Conservation (phyloP, 92 coral and sea anemone species). For the Epizoanthus ramosus region DNA sequence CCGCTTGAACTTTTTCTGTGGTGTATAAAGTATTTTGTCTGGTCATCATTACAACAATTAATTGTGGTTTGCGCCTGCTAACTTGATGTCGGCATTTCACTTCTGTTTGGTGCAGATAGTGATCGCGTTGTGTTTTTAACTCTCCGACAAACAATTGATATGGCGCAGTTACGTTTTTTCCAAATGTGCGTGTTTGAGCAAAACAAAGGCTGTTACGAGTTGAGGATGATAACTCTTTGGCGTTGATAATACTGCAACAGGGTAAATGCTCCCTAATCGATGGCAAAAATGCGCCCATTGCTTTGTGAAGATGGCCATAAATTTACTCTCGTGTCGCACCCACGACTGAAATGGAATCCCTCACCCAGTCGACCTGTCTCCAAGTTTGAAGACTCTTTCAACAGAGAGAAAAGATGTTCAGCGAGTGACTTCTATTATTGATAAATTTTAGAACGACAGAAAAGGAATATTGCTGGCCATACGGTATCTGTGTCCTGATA, state of each 20-base stretch:
- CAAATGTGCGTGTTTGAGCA: slow-evolving; percentile 8
- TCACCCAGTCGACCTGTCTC: slow-evolving; percentile 21
- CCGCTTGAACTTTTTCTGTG: background rate
- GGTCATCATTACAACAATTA: slow-evolving; percentile 1
- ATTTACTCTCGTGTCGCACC: slow-evolving; percentile 1
- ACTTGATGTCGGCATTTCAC: slow-evolving; percentile 31
- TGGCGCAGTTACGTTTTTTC: background rate
- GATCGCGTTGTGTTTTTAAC: slow-evolving; percentile 29
- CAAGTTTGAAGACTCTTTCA: slow-evolving; percentile 1
- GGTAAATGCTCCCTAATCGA: slow-evolving; percentile 11
- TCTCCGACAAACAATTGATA: slow-evolving; percentile 14
- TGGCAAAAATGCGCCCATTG: slow-evolving; percentile 4
- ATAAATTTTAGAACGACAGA: background rate
- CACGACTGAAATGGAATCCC: slow-evolving; percentile 37
- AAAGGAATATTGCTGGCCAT: background rate
- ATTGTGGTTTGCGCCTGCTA: slow-evolving; percentile 22
- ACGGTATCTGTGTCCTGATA: background rate
- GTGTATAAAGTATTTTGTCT: background rate
- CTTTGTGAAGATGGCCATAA: slow-evolving; percentile 21
- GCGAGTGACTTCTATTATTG: background rate
- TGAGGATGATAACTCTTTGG: background rate
- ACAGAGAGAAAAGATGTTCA: background rate
- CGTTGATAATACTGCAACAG: slow-evolving; percentile 25
- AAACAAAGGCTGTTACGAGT: background rate
- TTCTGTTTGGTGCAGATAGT: slow-evolving; percentile 33